A percentile compares a stretch with the other conserved stretches of the same genome.
Evolutionary conservation across 2,888 invertebrate genomes (phyloP).

Genomic region (Desoria tigrina): DNA sequence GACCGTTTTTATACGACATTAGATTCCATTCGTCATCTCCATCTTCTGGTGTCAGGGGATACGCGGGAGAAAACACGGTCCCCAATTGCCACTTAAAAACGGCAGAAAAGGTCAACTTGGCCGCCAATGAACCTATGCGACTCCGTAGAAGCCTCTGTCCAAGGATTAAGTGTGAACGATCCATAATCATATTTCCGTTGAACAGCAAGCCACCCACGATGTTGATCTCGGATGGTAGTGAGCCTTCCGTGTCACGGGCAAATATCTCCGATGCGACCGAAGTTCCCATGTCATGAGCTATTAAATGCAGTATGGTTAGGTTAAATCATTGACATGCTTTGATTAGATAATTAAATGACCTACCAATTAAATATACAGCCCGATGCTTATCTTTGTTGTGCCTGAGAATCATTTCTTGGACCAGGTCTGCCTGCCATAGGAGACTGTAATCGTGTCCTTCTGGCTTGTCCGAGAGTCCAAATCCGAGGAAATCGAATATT

Average conservation of each 20-base stretch:
- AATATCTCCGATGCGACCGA: slow-evolving; percentile 40
- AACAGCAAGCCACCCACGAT: slow-evolving; percentile 40
- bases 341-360: background rate
- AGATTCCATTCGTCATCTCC: slow-evolving; percentile 41
- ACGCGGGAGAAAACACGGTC: slow-evolving; percentile 34
- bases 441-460: slow-evolving; percentile 35
- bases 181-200: slow-evolving; percentile 48
- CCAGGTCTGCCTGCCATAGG: slow-evolving; percentile 41
- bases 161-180: slow-evolving; percentile 30
- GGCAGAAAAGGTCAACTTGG: slow-evolving; percentile 32
- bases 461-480: slow-evolving; percentile 43
- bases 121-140: slow-evolving; percentile 31
- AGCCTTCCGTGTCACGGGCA: slow-evolving; percentile 40
- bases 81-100: slow-evolving; percentile 41
- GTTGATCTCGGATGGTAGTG: slow-evolving; percentile 27
- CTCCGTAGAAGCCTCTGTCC: slow-evolving; percentile 41
- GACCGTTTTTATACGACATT: slow-evolving; percentile 31
- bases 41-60: slow-evolving; percentile 35
- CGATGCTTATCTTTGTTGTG: slow-evolving; percentile 17
- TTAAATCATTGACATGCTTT: no score
- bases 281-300: slow-evolving; percentile 44
- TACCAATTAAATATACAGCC: background rate
- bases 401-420: slow-evolving; percentile 34
- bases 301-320: slow-evolving; percentile 13
- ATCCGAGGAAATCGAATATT: slow-evolving; percentile 40